Percentiles rank a stretch among this genome's conserved stretches.
phyloP scores from a whole-genome alignment of 2,113 vertebrate species.

The Nycticorax nycticorax region DNA sequence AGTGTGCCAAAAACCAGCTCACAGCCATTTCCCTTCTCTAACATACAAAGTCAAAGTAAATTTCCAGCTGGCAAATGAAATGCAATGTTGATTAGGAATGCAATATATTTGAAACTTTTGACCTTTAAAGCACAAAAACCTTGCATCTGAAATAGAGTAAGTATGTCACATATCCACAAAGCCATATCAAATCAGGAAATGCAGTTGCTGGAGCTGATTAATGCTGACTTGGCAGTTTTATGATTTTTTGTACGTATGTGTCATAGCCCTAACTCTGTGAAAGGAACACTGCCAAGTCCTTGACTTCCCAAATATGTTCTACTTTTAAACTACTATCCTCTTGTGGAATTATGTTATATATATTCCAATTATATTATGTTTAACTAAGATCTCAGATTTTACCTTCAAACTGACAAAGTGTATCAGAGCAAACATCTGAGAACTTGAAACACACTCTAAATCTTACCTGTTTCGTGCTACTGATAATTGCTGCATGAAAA shows the following conservation, averaged over 20 bases:
- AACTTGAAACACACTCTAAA: not conserved
- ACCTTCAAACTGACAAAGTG: not conserved
- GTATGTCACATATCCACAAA: slow-evolving; percentile 6
- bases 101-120: slow-evolving; percentile 22
- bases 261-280: not conserved
- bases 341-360: not conserved
- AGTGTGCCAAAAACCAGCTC: slow-evolving; percentile 33
- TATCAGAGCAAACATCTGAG: not conserved
- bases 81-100: slow-evolving; percentile 6
- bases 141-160: not conserved
- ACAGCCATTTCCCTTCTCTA: slow-evolving; percentile 1
- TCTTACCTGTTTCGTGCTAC: not conserved
- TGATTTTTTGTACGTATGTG: not conserved
- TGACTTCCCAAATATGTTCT: not conserved
- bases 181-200: not conserved
- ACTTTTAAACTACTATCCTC: not conserved
- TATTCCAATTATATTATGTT: not conserved
- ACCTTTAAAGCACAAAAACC: not conserved
- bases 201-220: not conserved
- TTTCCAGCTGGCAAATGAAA: slow-evolving; percentile 49
- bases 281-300: not conserved
- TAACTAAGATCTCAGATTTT: not conserved
- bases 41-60: slow-evolving; percentile 15
- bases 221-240: not conserved
- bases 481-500: not conserved